Conservation (phyloP, 2,797 vertebrate species). For the Mycteria americana region DNA sequence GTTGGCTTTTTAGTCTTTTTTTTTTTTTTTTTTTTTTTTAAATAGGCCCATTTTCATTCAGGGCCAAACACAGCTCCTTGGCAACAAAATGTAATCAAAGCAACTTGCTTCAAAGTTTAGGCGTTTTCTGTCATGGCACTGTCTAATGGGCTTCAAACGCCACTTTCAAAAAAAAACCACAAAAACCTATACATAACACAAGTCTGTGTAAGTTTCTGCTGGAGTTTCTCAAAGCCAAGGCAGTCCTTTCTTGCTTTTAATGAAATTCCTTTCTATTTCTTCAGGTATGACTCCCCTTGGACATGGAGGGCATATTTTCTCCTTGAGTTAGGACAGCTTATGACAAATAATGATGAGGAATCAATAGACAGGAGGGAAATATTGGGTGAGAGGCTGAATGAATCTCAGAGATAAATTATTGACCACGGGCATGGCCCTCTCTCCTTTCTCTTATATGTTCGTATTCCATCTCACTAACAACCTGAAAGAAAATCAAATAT, state of each 20-base stretch:
- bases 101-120: constrained; percentile 56
- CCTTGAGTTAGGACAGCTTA: constrained; percentile 81
- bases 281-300: constrained; percentile 81
- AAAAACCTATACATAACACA: constrained; percentile 29
- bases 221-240: constrained; percentile 76
- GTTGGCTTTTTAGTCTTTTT: not conserved
- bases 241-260: constrained; percentile 80
- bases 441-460: constrained; percentile 81
- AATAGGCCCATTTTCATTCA: constrained; percentile 42
- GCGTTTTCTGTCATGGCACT: constrained; percentile 17
- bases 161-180: not conserved
- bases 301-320: constrained; percentile 81
- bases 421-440: constrained; percentile 77
- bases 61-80: constrained; percentile 47
- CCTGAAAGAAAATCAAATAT: constrained; percentile 95
- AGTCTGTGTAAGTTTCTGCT: constrained; percentile 71
- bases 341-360: constrained; percentile 87
- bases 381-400: constrained; percentile 82
- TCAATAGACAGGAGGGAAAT: constrained; percentile 81
- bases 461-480: constrained; percentile 84
- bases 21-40: not conserved
- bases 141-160: constrained; percentile 57
- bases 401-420: constrained; percentile 88
- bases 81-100: constrained; percentile 60
- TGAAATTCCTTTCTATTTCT: constrained; percentile 85